Evolutionary conservation across 2,888 invertebrate genomes (phyloP), one percentile per base, ranked within the genome.

Genomic region (Galerucella nymphaeae): DNA sequence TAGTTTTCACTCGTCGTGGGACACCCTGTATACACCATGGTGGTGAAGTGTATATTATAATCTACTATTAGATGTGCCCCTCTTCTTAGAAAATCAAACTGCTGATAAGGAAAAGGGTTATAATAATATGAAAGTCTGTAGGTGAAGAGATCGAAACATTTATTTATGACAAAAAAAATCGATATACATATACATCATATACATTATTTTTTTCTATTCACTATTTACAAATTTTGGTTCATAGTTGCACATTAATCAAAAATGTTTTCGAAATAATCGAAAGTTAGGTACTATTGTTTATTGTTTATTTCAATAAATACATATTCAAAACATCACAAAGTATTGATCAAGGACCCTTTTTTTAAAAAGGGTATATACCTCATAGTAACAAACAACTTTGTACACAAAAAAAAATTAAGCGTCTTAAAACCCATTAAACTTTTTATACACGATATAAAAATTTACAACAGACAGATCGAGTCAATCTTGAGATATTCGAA

Each of bases 101-200:
- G 30, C 30, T 1, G 30, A 38, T 38, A 38, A 42, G 38, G n/a
- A n/a, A n/a, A n/a, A 41, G 45, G 42, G 14, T 13, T 6, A 14
- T 16, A 16, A 20, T 53, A 68, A 68, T 61, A 53, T 61, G 50
- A 53, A 53, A 59, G 11, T 14, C 45, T n/a, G n/a, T 42, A 48
- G 1, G 23, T 70, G 63, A 71, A 78, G 83, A 84, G 83, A 83
- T 84, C 81, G 83, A 84, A 86, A 86, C 86, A 86, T 86, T 86
- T 86, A 86, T 86, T 85, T 83, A 83, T 86, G 85, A 86, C 85
- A 85, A 86, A 86, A 84, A 86, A 84, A 84, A 79, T 82, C 82
- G 84, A 80, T 84, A 84, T 84, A 84, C 84, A 83, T 85, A 84
- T 85, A 84, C 83, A 82, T 83, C 78, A 81, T 80, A 81, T 81